These are phyloP conservation scores for Siniperca obscura DNA, from an alignment of 2,797 vertebrate species.

Conservation along the genomic window DNA sequence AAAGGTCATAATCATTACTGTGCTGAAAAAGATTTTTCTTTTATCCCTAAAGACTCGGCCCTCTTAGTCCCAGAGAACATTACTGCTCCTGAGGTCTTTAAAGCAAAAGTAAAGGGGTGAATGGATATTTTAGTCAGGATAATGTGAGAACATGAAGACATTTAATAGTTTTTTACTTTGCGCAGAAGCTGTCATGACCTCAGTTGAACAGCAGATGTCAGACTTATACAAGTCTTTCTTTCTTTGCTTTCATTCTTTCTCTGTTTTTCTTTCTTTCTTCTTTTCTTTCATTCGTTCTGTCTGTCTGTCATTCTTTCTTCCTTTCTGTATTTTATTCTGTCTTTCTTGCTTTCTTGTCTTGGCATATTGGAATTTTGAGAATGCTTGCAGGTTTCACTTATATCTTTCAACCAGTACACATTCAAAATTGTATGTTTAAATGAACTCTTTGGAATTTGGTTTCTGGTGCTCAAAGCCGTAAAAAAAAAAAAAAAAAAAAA, in stretches of 20 bases:
- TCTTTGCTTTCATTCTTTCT: neutral
- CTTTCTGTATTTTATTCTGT: neutral
- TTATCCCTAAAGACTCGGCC: neutral
- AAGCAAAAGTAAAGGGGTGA: neutral
- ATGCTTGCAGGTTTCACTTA: neutral
- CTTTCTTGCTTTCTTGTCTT: too few relatives aligned
- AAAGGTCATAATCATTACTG: slow-evolving; percentile 5
- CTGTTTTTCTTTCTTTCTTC: neutral
- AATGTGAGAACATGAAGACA: neutral
- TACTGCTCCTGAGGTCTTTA: neutral
- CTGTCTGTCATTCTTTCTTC: neutral
- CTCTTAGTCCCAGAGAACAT: neutral
- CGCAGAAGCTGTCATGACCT: slow-evolving; percentile 2
- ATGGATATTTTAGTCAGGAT: neutral
- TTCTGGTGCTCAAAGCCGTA: neutral
- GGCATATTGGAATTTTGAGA: too few relatives aligned
- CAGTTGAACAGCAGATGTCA: slow-evolving; percentile 64
- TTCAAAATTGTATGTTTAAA: neutral
- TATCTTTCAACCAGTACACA: neutral
- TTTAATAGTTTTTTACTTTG: neutral
- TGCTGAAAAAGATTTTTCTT: neutral
- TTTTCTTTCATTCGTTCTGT: neutral
- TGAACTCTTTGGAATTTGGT: neutral
- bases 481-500: neutral
- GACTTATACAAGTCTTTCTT: slow-evolving; percentile 14